Evolutionary conservation across 2,797 vertebrate species (phyloP), one percentile per base, ranked within the genome.

Genomic region (Mormyrops boulengeri): DNA sequence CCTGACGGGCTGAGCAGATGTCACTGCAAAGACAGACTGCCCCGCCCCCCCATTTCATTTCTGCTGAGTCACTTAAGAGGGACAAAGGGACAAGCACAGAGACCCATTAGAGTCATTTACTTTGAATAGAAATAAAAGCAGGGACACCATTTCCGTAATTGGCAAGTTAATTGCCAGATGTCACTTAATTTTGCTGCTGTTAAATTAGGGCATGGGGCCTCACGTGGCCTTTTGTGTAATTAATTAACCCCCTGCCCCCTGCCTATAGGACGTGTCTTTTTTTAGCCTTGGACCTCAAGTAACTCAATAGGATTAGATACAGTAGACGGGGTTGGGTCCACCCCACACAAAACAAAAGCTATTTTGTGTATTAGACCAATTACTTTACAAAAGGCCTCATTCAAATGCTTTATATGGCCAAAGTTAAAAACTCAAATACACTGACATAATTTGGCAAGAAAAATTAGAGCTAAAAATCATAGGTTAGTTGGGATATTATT

Each of bases 131-230:
- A 91, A 90, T 88, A 88, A 89, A 90, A 89, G 85, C 88, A 53
- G 66, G 19, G 69, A 49, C 87, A 30, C 87, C 4, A 47, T 89
- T 90, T 91, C 89, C 86, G 88, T 88, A 8, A 57, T 89, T 52
- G 53, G 90, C 87, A 91, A 82, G 89, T 90, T 85, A 90, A 91
- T 89, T 90, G 90, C 91, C 92, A 91, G 91, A 92, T 93, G 91
- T 91, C 91, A 90, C 91, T 89, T 92, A 53, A 87, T 90, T 91
- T 89, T 89, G 89, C 77, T 80, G 47, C 92, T 91, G 92, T 92
- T 92, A 77, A 92, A 93, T 92, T 91, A 92, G 87, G 89, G 89
- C 91, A 88, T 88, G 90, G 91, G 87, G 89, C 90, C 91, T 93
- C 92, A 91, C 91, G 89, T 92, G 92, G 87, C 89, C 91, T 90